Percentiles rank a stretch among this genome's conserved stretches.
phyloP scores from a whole-genome alignment of 1,140 invertebrate genomes.

The Aphelenchoides besseyi region DNA sequence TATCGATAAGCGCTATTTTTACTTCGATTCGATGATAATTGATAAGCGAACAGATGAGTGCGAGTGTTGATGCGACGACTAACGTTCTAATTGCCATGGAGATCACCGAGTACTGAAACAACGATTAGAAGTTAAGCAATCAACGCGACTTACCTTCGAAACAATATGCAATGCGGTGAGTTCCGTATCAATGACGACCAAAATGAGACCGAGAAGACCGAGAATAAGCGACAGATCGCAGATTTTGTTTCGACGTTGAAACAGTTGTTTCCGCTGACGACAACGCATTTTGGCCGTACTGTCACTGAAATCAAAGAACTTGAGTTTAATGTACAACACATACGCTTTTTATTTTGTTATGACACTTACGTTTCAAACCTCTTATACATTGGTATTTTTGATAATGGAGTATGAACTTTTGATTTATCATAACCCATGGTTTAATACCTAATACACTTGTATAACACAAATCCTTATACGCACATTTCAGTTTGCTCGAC shows the following conservation, averaged over 20 bases:
- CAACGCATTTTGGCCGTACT: slow-evolving; percentile 62
- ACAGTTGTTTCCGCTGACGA: slow-evolving; percentile 53
- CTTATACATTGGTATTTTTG: no score
- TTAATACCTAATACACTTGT: background rate
- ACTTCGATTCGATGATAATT: slow-evolving; percentile 62
- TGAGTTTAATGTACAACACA: background rate
- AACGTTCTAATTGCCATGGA: slow-evolving; percentile 49
- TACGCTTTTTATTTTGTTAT: slow-evolving; percentile 7
- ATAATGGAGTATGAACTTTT: background rate
- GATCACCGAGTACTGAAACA: slow-evolving; percentile 19
- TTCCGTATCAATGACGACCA: slow-evolving; percentile 59
- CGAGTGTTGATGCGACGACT: slow-evolving; percentile 52
- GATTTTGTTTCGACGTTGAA: slow-evolving; percentile 54
- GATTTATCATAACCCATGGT: background rate
- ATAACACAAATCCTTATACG: no score
- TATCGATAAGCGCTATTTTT: slow-evolving; percentile 61
- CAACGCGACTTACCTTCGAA: slow-evolving; percentile 30
- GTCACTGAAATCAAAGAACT: slow-evolving; percentile 46
- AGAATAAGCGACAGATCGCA: slow-evolving; percentile 58
- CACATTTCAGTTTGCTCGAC: no score
- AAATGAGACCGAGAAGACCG: slow-evolving; percentile 54
- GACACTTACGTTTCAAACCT: no score
- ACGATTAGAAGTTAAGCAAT: slow-evolving; percentile 11
- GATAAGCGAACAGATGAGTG: slow-evolving; percentile 51
- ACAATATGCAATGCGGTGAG: slow-evolving; percentile 49